These are phyloP conservation scores for Thermophis baileyi DNA, from an alignment of 2,113 vertebrate species.

Conservation along the genomic window DNA sequence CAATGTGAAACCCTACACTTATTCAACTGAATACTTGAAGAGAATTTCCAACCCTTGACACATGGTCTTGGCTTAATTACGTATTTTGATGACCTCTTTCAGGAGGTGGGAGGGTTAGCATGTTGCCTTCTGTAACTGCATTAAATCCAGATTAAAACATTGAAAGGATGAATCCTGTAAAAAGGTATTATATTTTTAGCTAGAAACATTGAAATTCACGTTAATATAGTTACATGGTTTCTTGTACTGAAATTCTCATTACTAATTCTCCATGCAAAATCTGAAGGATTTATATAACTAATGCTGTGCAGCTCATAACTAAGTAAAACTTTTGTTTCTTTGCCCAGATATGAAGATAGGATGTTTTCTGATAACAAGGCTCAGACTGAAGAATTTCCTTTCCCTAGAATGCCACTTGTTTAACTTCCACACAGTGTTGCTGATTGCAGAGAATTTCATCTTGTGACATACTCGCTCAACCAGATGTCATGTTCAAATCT, in stretches of 20 bases:
- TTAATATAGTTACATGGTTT: slow-evolving; percentile 3
- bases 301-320: slow-evolving; percentile 40
- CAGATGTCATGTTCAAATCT: neutral
- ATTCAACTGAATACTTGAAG: neutral
- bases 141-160: neutral
- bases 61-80: too few relatives aligned
- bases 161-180: neutral
- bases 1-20: too few relatives aligned
- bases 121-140: neutral
- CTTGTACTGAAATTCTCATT: neutral
- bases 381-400: slow-evolving; percentile 40
- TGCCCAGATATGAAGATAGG: slow-evolving; percentile 44
- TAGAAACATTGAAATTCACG: neutral
- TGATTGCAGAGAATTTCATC: neutral
- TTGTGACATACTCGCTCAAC: neutral
- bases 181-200: neutral
- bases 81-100: too few relatives aligned
- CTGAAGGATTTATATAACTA: slow-evolving; percentile 38
- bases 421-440: slow-evolving; percentile 7
- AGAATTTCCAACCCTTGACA: neutral
- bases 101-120: neutral
- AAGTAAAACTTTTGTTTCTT: too few relatives aligned
- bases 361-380: slow-evolving; percentile 52
- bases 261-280: neutral
- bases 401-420: slow-evolving; percentile 49